Evolutionary conservation across 2,113 vertebrate genomes (phyloP).

Genomic region (Bos taurus): ARS-UCD2.0 NC_037344.1:59063501-59064000

Average conservation of each 20-base stretch:
- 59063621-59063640: background rate
- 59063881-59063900: background rate
- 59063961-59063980: background rate
- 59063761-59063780: background rate
- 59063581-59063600: rapidly evolving
- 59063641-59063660: background rate
- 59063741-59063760: background rate
- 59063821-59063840: too few relatives aligned
- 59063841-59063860: background rate
- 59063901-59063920: background rate
- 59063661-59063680: background rate
- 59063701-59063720: background rate
- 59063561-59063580: background rate
- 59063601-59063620: background rate
- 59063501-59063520: background rate
- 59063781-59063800: background rate
- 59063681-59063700: background rate
- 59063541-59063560: background rate
- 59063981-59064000: background rate
- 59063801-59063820: background rate
- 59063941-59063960: background rate
- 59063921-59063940: background rate
- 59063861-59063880: background rate
- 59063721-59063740: background rate
- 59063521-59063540: background rate